These are phyloP conservation scores for Heliconius congener DNA, from an alignment of 1,140 invertebrate genomes.

Conservation along the genomic window DNA sequence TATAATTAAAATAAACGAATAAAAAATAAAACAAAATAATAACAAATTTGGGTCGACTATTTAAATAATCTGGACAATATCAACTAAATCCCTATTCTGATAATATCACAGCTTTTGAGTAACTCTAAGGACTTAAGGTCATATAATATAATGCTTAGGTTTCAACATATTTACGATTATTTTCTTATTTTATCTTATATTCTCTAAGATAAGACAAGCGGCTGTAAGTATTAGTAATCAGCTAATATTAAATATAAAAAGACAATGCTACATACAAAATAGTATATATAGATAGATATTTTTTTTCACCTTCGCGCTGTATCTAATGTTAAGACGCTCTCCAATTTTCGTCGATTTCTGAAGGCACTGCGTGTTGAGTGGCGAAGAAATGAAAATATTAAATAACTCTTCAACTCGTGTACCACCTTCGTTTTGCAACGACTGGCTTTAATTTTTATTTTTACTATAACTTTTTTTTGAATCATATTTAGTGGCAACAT, in stretches of 20 bases:
- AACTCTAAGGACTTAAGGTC: slow-evolving; percentile 21
- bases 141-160: slow-evolving; percentile 31
- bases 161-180: slow-evolving; percentile 36
- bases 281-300: background rate
- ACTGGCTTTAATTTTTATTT: too few species aligned
- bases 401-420: too few species aligned
- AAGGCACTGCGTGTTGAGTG: too few species aligned
- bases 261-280: background rate
- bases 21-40: too few species aligned
- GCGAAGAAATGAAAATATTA: too few species aligned
- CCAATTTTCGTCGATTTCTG: too few species aligned
- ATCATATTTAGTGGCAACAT: too few species aligned
- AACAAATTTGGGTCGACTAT: too few species aligned
- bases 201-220: slow-evolving; percentile 32
- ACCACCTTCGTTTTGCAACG: too few species aligned
- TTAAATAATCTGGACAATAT: background rate
- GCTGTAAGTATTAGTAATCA: slow-evolving; percentile 28
- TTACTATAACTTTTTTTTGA: too few species aligned
- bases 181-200: slow-evolving; percentile 21
- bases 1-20: too few species aligned
- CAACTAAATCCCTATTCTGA: slow-evolving; percentile 5
- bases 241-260: slow-evolving; percentile 17
- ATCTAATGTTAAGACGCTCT: too few species aligned
- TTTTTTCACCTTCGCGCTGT: background rate
- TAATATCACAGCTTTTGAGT: slow-evolving; percentile 4